Percentiles rank a stretch among this genome's conserved stretches.
phyloP scores from a whole-genome alignment of 2,888 invertebrate species.

The Didymodactylos carnosus region DNA sequence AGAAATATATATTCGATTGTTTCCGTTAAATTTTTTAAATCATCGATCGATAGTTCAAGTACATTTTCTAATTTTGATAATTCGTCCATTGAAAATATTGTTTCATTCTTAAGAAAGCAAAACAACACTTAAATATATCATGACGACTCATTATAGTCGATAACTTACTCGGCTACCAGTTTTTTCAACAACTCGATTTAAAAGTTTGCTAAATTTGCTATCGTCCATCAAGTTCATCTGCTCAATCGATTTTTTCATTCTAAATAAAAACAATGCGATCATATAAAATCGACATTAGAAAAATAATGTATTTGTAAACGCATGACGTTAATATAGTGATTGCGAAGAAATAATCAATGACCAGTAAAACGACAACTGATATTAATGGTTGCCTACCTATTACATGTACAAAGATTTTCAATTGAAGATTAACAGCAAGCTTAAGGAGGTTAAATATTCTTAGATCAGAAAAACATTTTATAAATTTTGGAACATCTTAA shows the following conservation, averaged over 20 bases:
- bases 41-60: background rate
- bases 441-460: too few species aligned
- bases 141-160: too few species aligned
- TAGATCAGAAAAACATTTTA: too few species aligned
- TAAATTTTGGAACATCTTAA: too few species aligned
- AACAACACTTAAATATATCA: background rate
- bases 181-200: background rate
- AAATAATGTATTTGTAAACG: too few species aligned
- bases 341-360: too few species aligned
- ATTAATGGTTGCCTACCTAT: too few species aligned
- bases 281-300: background rate
- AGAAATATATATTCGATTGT: background rate
- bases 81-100: background rate
- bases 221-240: background rate
- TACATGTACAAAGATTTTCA: too few species aligned
- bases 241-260: background rate
- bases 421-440: too few species aligned
- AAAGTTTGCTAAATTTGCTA: background rate
- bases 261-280: background rate
- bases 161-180: background rate
- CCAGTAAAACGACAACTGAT: too few species aligned
- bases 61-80: background rate
- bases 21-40: background rate
- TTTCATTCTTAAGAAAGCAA: background rate
- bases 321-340: too few species aligned